phyloP scores from a whole-genome alignment of 2,113 vertebrate species.

The Platysteira castanea region DNA sequence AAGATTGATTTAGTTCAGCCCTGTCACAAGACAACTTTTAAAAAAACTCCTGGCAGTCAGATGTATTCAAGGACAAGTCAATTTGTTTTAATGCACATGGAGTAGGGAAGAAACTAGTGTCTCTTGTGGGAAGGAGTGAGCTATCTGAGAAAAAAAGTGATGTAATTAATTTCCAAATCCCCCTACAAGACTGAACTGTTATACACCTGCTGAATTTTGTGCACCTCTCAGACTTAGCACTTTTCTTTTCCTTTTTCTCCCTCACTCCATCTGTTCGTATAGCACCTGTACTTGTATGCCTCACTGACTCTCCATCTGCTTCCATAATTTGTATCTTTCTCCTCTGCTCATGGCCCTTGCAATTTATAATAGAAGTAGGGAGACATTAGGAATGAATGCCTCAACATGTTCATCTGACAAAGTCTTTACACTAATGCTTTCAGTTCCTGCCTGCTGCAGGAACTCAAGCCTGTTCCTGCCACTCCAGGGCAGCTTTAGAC shows the following conservation, averaged over 20 bases:
- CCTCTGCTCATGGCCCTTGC: neutral
- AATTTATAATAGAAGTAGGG: slow-evolving; percentile 5
- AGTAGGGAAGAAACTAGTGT: neutral
- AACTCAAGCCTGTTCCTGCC: neutral
- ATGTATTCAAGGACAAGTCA: neutral
- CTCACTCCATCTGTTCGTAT: slow-evolving; percentile 33
- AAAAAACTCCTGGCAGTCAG: neutral
- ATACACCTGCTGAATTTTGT: slow-evolving; percentile 14
- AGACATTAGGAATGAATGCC: slow-evolving; percentile 1
- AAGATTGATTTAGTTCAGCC: neutral
- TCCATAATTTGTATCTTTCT: slow-evolving; percentile 33
- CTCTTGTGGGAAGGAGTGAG: neutral
- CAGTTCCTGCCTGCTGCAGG: neutral
- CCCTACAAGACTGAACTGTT: neutral
- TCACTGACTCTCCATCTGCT: slow-evolving; percentile 56
- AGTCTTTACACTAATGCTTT: slow-evolving; percentile 1
- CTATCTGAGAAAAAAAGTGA: neutral
- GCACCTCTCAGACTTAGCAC: slow-evolving; percentile 17
- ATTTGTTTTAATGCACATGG: neutral
- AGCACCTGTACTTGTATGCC: slow-evolving; percentile 52
- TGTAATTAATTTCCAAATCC: neutral
- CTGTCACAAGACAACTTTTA: neutral
- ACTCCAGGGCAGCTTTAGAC: slow-evolving; percentile 36
- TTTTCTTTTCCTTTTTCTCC: neutral
- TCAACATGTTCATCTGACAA: slow-evolving; percentile 18